Conservation (phyloP, 2,888 invertebrate species). For the Eueremaeus valkanovi region DNA sequence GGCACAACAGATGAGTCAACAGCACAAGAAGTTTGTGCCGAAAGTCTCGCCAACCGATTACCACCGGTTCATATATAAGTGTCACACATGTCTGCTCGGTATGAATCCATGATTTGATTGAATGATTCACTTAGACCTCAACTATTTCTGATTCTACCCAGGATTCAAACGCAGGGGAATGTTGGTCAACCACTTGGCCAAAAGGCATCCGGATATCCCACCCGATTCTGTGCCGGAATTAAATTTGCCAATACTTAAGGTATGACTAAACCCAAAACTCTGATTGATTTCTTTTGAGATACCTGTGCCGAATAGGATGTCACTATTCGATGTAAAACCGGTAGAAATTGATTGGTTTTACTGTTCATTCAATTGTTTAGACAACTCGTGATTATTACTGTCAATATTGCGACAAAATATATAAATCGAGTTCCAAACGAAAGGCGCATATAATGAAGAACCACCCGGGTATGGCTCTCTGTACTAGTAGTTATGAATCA, state of each 20-base stretch:
- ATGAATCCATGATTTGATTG: neutral
- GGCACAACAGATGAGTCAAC: conserved; percentile 26
- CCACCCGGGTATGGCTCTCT: conserved; percentile 64
- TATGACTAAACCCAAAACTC: neutral
- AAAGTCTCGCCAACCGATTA: conserved; percentile 62
- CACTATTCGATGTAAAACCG: neutral
- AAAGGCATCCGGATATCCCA: conserved; percentile 63
- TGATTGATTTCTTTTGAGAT: neutral
- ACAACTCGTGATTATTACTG: conserved; percentile 76
- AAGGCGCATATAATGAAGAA: conserved; percentile 75
- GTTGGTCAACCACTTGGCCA: conserved; percentile 78
- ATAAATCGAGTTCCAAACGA: conserved; percentile 77
- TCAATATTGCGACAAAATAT: conserved; percentile 75
- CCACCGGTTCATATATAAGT: conserved; percentile 69
- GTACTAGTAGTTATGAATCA: neutral
- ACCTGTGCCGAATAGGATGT: too few species aligned
- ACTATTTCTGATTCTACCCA: neutral
- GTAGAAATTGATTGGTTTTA: too few species aligned
- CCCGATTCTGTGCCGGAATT: conserved; percentile 64
- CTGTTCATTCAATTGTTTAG: conserved; percentile 53
- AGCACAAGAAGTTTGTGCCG: conserved; percentile 47
- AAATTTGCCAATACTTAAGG: conserved; percentile 66
- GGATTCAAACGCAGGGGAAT: conserved; percentile 74
- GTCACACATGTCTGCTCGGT: conserved; percentile 68
- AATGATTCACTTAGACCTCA: too few species aligned